These are phyloP conservation scores for Spinus olivaceus DNA, from an alignment of 2,797 vertebrate genomes.

Conservation along the genomic window DNA sequence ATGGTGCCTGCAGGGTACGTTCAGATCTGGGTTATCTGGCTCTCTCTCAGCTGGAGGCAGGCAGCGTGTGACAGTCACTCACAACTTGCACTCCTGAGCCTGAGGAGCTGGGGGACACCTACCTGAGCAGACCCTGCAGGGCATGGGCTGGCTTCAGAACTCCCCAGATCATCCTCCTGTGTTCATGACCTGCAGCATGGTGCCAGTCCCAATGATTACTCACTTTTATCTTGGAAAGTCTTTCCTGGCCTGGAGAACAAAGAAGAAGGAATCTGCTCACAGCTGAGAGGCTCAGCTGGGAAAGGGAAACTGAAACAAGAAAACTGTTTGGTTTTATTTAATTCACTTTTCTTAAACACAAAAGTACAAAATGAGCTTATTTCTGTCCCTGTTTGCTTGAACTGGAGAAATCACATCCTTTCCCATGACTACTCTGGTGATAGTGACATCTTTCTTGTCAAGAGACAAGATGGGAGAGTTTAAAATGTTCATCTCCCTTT, in stretches of 20 bases:
- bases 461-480: neutral
- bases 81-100: neutral
- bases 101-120: neutral
- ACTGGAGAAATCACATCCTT: neutral
- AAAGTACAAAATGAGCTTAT: neutral
- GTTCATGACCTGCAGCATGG: neutral
- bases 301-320: neutral
- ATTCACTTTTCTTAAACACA: neutral
- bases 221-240: neutral
- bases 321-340: neutral
- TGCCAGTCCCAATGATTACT: neutral
- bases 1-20: neutral
- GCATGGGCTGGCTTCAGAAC: neutral
- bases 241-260: neutral
- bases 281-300: neutral
- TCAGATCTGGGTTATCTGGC: neutral
- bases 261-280: neutral
- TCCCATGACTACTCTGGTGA: neutral
- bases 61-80: neutral
- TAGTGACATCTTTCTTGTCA: neutral
- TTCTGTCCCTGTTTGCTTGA: neutral
- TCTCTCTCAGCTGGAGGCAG: neutral
- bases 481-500: neutral
- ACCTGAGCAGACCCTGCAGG: neutral
- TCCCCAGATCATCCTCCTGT: neutral